phyloP scores from a whole-genome alignment of 2,888 invertebrate genomes.

The Cantharis rustica region DNA sequence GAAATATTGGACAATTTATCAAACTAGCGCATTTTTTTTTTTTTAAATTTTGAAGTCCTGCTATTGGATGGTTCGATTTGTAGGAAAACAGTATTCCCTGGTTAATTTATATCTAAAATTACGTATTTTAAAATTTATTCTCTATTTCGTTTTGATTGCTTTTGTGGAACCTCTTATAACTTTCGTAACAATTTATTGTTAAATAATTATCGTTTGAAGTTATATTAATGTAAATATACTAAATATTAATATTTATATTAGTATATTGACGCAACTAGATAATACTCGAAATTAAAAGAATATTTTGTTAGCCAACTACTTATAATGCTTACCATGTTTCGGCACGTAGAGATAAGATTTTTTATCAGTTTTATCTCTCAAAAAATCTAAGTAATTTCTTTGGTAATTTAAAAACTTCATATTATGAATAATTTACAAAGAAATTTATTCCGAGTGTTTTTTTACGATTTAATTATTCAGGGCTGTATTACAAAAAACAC shows the following conservation, averaged over 20 bases:
- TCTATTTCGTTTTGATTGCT: too few species aligned
- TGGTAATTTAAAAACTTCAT: background rate
- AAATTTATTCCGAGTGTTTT: background rate
- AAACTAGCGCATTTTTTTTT: background rate
- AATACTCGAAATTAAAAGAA: background rate
- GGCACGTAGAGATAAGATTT: constrained; percentile 40
- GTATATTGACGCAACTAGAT: background rate
- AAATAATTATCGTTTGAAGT: background rate
- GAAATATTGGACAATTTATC: background rate
- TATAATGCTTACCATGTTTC: constrained; percentile 29
- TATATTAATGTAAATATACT: too few species aligned
- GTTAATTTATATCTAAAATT: too few species aligned
- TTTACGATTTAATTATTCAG: background rate
- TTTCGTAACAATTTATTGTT: background rate
- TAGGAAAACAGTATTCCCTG: background rate
- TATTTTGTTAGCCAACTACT: constrained; percentile 15
- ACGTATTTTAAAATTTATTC: too few species aligned
- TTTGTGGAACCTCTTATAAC: too few species aligned
- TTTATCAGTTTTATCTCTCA: constrained; percentile 34
- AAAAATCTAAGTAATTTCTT: background rate
- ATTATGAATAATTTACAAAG: background rate
- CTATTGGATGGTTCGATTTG: background rate
- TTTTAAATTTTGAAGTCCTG: background rate
- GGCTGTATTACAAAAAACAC: background rate
- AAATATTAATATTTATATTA: background rate